Evolutionary conservation across 2,113 vertebrate species (phyloP), one percentile per base, ranked within the genome.

Genomic region (Lasiurus borealis): DNA sequence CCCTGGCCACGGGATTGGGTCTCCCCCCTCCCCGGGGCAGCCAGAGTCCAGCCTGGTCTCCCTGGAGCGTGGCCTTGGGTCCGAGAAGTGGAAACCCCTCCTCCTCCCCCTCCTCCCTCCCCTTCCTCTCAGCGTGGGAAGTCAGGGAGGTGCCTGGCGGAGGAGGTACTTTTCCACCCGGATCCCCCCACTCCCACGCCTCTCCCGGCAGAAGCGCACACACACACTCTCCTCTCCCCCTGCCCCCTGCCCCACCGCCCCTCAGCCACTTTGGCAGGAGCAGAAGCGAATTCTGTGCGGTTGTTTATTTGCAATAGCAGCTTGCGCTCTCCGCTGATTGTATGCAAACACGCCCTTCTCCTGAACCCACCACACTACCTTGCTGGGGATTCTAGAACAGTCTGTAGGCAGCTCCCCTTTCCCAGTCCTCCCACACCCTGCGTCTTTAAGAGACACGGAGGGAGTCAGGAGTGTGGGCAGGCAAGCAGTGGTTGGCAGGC

Each of bases 41-140:
- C 69, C 52, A 40, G n/a, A n/a, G 40, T 36, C 66, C 57, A 46
- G 40, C 34, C 72, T 31, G 0, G 7, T 40, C 7, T 86, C 31
- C n/a, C 54, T 46, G 48, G 71, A 84, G 36, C 8, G 18, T 4
- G 0, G 27, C 36, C 50, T 29, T 80, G 21, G 18, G 59, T 72
- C 48, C 6, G 34, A 90, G 62, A 36, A 31, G 8, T 1, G 12
- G 76, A 25, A 25, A 48, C 46, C 46, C 46, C 46, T 40, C 40
- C 40, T 8, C 48, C 48, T 48, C 48, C 48, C 48, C n/a, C n/a
- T n/a, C n/a, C n/a, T n/a, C n/a, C n/a, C n/a, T n/a, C n/a, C n/a
- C n/a, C n/a, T n/a, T n/a, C n/a, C n/a, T n/a, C n/a, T n/a, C n/a
- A 36, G 44, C 7, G 0, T 12, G 0, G 0, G 12, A 72, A 25